These are phyloP conservation scores for Calameuta pallipes DNA, from an alignment of 2,888 invertebrate genomes.

Conservation along the genomic window DNA sequence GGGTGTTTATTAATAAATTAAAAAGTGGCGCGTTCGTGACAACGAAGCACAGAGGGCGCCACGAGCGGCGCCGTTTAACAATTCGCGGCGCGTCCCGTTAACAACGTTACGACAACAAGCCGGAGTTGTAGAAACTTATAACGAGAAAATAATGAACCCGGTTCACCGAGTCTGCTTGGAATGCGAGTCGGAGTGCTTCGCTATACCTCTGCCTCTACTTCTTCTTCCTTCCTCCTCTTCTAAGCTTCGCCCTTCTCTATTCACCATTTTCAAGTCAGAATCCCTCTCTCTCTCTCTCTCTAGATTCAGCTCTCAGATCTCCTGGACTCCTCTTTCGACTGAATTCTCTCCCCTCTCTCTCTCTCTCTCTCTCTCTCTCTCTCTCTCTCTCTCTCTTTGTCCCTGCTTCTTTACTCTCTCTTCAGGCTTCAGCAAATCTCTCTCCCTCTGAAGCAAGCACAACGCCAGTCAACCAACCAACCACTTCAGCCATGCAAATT, in stretches of 20 bases:
- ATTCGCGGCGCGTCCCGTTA: slow-evolving; percentile 63
- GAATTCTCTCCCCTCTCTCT: slow-evolving; percentile 5
- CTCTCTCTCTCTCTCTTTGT: slow-evolving; percentile 13
- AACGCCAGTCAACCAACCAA: slow-evolving; percentile 18
- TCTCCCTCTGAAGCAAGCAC: slow-evolving; percentile 6
- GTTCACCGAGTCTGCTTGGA: slow-evolving; percentile 62
- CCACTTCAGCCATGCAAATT: slow-evolving; percentile 36
- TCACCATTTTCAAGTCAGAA: background rate
- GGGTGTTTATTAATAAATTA: slow-evolving; percentile 41
- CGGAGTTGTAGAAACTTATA: slow-evolving; percentile 65
- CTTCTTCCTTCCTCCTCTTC: background rate
- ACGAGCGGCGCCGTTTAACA: slow-evolving; percentile 50
- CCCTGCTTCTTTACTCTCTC: slow-evolving; percentile 11
- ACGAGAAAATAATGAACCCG: slow-evolving; percentile 65
- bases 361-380: slow-evolving; percentile 8
- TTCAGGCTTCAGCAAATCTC: background rate
- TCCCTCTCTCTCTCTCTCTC: slow-evolving; percentile 8
- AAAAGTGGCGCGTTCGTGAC: slow-evolving; percentile 14
- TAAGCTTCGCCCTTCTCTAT: background rate
- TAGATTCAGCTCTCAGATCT: slow-evolving; percentile 12
- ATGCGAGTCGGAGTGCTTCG: slow-evolving; percentile 54
- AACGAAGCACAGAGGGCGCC: slow-evolving; percentile 11
- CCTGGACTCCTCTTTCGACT: slow-evolving; percentile 6
- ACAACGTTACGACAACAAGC: slow-evolving; percentile 65
- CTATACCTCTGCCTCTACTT: slow-evolving; percentile 18